phyloP scores from a whole-genome alignment of 2,797 vertebrate species.

The Dendrocincla fuliginosa region DNA sequence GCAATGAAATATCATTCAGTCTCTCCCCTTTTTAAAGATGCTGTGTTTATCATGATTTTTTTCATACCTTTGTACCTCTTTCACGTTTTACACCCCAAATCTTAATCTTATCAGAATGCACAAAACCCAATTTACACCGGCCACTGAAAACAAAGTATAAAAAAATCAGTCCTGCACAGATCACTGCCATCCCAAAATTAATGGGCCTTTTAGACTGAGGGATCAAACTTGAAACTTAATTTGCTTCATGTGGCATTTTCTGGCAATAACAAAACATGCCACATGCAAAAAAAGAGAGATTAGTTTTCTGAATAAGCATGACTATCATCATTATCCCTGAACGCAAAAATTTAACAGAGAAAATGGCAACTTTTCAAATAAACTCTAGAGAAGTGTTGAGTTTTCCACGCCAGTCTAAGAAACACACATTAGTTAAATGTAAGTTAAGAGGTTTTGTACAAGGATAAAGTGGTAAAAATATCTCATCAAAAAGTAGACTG shows the following conservation, averaged over 20 bases:
- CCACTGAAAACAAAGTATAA: neutral
- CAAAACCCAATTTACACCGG: neutral
- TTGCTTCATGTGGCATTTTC: neutral
- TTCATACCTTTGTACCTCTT: neutral
- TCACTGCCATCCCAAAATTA: neutral
- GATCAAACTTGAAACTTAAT: neutral
- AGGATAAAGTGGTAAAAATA: neutral
- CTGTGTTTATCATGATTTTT: neutral
- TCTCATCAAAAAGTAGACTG: neutral
- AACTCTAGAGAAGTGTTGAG: neutral
- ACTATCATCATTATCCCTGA: neutral
- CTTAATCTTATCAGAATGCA: neutral
- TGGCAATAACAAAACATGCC: neutral
- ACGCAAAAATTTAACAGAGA: neutral
- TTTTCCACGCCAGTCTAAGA: neutral
- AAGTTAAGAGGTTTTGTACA: neutral
- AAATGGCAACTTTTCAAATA: neutral
- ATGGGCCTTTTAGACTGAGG: neutral
- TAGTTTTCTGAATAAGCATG: neutral
- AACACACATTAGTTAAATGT: neutral
- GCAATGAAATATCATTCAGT: slow-evolving; percentile 69
- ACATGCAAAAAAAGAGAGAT: neutral
- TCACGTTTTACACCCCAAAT: neutral
- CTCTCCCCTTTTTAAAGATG: slow-evolving; percentile 21
- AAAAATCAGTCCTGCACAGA: neutral